phyloP scores from a whole-genome alignment of 2,797 vertebrate species.

The Phalanger gymnotis region DNA sequence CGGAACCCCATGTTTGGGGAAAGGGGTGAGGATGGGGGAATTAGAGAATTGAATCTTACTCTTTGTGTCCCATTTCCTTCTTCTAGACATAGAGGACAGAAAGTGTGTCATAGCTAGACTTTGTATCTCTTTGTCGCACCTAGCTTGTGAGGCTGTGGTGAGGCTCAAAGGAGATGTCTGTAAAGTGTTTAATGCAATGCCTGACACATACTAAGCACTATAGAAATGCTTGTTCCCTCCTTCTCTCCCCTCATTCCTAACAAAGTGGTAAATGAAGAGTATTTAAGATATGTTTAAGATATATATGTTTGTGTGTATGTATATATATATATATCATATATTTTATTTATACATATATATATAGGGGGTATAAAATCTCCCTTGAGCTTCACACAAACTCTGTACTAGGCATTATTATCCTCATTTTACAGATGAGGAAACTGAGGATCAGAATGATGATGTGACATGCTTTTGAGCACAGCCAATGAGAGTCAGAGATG shows the following conservation, averaged over 20 bases:
- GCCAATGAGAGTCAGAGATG: neutral
- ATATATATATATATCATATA: fast-evolving
- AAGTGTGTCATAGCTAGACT: neutral
- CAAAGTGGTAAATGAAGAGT: neutral
- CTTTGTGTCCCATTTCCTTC: neutral
- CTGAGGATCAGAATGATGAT: neutral
- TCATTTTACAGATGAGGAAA: neutral
- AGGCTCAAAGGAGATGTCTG: neutral
- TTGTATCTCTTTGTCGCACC: neutral
- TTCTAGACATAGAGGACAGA: neutral
- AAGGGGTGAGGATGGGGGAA: neutral
- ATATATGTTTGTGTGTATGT: neutral
- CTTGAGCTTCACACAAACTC: neutral
- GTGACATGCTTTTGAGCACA: neutral
- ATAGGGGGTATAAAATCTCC: neutral
- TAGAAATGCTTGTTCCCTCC: neutral
- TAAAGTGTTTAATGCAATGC: neutral
- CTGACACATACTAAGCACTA: neutral
- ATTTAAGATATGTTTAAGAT: neutral
- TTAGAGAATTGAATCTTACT: neutral
- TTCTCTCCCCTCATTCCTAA: neutral
- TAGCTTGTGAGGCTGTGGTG: neutral
- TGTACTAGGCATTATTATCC: neutral
- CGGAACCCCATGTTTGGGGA: neutral
- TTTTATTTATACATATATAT: too few relatives aligned